A percentile compares a stretch with the other conserved stretches of the same genome.
Conservation (phyloP, 2,888 invertebrate species). For the Andricus quercusramuli region DNA sequence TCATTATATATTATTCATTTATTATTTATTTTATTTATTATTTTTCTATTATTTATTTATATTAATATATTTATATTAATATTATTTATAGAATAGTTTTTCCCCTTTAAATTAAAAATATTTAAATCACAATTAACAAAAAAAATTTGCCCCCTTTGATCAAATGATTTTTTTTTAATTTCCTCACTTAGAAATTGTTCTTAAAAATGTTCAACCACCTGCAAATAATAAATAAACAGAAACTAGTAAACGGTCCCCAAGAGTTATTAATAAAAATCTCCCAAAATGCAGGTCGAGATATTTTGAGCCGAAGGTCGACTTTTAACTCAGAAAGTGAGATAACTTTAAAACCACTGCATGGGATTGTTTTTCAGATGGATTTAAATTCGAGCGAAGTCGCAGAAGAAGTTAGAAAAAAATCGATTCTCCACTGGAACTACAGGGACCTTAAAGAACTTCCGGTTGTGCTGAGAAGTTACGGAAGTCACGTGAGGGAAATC, state of each 20-base stretch:
- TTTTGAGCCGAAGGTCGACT: slow-evolving; percentile 17
- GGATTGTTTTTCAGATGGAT: slow-evolving; percentile 54
- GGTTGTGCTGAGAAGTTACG: slow-evolving; percentile 67
- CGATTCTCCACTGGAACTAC: slow-evolving; percentile 78
- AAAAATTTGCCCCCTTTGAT: no score
- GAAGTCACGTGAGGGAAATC: slow-evolving; percentile 72
- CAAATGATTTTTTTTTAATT: no score
- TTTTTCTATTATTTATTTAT: no score
- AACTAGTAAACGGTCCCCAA: neutral
- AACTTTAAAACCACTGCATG: neutral
- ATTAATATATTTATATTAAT: no score
- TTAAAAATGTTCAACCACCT: no score
- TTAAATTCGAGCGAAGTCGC: slow-evolving; percentile 68
- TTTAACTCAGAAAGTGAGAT: neutral
- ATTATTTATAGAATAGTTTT: no score
- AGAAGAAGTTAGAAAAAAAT: slow-evolving; percentile 72
- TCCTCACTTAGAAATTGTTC: no score
- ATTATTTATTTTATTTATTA: no score
- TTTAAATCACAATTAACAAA: no score
- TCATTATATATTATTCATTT: no score
- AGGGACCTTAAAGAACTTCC: slow-evolving; percentile 73
- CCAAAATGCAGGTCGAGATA: neutral
- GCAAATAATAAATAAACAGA: neutral
- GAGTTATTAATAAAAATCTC: slow-evolving; percentile 28
- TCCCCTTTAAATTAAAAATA: no score